Conservation (phyloP, 2,113 vertebrate genomes). For the Erpornis zantholeuca region DNA sequence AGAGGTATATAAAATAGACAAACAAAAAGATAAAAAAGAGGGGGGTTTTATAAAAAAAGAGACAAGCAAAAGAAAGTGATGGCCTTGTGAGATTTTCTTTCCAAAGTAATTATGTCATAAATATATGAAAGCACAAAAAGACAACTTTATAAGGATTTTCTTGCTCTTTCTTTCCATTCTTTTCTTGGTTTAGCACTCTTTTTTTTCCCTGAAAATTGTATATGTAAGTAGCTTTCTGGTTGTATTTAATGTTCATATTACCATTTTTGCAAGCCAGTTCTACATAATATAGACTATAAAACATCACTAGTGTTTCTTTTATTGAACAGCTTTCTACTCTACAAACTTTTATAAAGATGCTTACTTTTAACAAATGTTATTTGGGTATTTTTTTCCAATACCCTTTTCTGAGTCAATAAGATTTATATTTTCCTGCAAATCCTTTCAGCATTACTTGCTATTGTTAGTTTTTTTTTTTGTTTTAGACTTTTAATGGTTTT, state of each 20-base stretch:
- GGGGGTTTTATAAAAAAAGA: fast-evolving
- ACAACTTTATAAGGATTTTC: not conserved
- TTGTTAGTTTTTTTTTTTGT: not conserved
- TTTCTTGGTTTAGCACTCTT: not conserved
- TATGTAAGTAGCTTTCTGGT: not conserved
- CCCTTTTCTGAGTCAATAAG: not conserved
- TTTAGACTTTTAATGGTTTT: not conserved
- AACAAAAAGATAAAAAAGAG: not conserved
- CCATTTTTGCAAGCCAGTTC: not conserved
- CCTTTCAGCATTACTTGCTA: not conserved
- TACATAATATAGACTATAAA: not conserved
- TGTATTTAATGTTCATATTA: not conserved
- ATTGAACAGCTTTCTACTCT: not conserved
- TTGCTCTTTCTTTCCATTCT: not conserved
- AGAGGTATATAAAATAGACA: not conserved
- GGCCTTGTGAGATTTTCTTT: not conserved
- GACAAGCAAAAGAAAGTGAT: not conserved
- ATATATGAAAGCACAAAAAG: not conserved
- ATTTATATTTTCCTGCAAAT: not conserved
- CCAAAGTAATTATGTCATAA: not conserved
- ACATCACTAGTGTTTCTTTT: not conserved
- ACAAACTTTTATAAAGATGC: not conserved
- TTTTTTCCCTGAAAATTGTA: not conserved
- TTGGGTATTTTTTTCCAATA: not conserved
- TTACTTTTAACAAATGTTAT: not conserved